Base-by-base conservation (phyloP, 2,797 vertebrate genomes). In the Phataginus tetradactyla region DNA sequence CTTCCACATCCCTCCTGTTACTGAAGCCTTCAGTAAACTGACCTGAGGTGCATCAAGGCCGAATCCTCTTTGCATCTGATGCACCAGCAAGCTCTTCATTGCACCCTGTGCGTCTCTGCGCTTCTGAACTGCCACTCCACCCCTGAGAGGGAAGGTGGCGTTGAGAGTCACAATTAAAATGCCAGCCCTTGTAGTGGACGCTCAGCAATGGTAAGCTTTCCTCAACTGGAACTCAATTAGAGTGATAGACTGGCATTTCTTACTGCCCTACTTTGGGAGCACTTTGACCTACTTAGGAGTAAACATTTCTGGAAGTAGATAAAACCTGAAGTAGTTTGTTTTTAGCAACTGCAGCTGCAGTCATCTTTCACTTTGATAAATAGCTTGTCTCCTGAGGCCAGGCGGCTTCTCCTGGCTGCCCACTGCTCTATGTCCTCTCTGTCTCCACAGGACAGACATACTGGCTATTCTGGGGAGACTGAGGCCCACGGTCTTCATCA, bases 211-310 rank as follows among this genome's bases (percentile, higher is more conserved):
- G 9, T 5, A 8, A 68, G 37, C 85, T 81, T 91, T 66, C 90
- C 93, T 77, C 87, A 94, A 83, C 4, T 59, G 85, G 87, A 90
- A 59, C 84, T 69, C 45, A 29, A 23, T 63, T 96, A 39, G 13
- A 93, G 83, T 21, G 74, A 91, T 37, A 93, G 90, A 78, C 83
- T 37, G 79, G 68, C 42, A 72, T 94, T 95, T 94, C 79, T 91
- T 23, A 61, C 86, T 77, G 72, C 78, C 93, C 81, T 75, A 86
- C 92, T 96, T 96, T 64, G 39, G 53, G 86, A 95, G 87, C 88
- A 94, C 92, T 97, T 94, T 91, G 93, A 86, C 97, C 95, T 98
- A 98, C 97, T 98, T 98, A 98, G 97, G 98, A 86, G 55, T 94
- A 97, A 98, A 95, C 86, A 69, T 94, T 98, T 96, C 97, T 95